Base-by-base conservation (phyloP, 2,797 vertebrate genomes). In the Benthosema pterotum region DNA sequence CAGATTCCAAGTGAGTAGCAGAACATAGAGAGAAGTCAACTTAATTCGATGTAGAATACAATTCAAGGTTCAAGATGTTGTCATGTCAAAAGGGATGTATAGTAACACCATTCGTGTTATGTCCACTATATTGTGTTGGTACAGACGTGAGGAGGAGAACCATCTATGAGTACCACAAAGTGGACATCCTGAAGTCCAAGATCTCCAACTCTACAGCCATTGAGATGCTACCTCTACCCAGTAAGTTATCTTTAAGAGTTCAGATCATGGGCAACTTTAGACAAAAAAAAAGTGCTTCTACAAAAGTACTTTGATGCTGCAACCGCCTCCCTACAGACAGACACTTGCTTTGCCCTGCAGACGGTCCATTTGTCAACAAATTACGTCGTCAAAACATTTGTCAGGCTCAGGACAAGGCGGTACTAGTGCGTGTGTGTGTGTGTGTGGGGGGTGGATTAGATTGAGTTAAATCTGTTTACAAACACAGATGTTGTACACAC, bases 111-210 rank as follows among this genome's bases (percentile, higher is more conserved):
- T 9, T 9, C 8, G 7, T 38, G 14, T 5, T 32, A 32, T 48
- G 0, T 77, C 25, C 28, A 71, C 45, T 82, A 38, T 38, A 11
- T 38, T 11, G 59, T 59, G 16, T 4, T 70, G 52, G 67, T 50
- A 16, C 75, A 98, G 96, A 98, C 88, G 94, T 97, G 67, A 93
- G 95, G 45, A 93, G 96, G 86, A 96, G 95, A 92, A 99, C 96
- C 56, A 95, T 99, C 83, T 99, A 96, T 66, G 97, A 99, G 77
- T 99, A 99, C 76, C 96, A 99, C 82, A 93, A 95, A 72, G 94
- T 98, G 52, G 92, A 97, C 74, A 91, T 99, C 67, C 90, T 94
- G 38, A 97, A 96, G 90, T 95, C 95, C 63, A 95, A 93, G 89
- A 95, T 99, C 69, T 93, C 92, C 58, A 96, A 88, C 68, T 88